Base-by-base conservation (phyloP, 2,797 vertebrate species). In the Columba guinea region DNA sequence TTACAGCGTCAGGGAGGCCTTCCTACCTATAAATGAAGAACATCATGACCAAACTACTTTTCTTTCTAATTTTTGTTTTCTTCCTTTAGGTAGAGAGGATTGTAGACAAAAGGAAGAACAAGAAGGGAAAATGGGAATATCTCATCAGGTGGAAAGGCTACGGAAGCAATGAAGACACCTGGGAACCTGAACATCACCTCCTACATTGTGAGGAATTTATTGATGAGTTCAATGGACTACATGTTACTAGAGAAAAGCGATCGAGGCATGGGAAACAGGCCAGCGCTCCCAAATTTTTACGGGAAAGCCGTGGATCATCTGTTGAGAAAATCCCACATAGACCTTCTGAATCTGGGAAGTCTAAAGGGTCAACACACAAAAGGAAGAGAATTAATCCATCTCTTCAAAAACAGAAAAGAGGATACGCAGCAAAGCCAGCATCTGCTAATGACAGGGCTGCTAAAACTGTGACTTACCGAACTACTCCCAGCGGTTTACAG, bases 101-200 rank as follows among this genome's bases (percentile, higher is more conserved):
- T 69, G 99, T 99, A 87, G 99, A 99, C 98, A 99, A 99, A 97
- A 98, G 99, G 92, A 99, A 99, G 97, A 99, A 99, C 98, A 99
- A 99, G 96, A 99, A 99, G 95, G 99, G 99, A 13, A 99, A 99
- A 96, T 99, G 99, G 99, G 99, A 99, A 92, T 99, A 99, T 95
- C 98, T 99, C 34, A 99, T 99, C 91, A 98, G 99, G 77, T 99
- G 99, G 99, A 99, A 99, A 97, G 99, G 99, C 69, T 99, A 99
- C 0, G 99, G 99, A 65, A 99, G 99, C 96, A 99, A 99, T 5
- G 99, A 99, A 96, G 99, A 99, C 97, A 99, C 99, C 2, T 99
- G 99, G 99, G 99, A 99, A 96, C 99, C 99, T 0, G 99, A 99
- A 79, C 98, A 99, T 84, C 99, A 99, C 91, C 98, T 99, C 13